Evolutionary conservation across 2,797 vertebrate species (phyloP).

Genomic region (Crenuchus spilurus): DNA sequence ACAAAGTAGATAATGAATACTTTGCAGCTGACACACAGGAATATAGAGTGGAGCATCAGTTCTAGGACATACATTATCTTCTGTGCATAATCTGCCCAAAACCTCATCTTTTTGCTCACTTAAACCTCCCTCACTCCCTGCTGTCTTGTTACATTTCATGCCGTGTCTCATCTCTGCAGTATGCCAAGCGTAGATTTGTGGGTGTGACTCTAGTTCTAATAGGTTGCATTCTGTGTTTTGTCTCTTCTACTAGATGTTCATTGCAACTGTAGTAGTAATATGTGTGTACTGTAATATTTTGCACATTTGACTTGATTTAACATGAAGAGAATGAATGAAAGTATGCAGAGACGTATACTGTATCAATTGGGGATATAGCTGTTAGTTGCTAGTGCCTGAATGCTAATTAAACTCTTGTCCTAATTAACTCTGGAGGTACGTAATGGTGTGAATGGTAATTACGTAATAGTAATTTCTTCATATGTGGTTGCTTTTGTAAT

Average conservation of each 20-base stretch:
- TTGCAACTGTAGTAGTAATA: not conserved
- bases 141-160: constrained; percentile 6
- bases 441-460: not conserved
- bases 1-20: constrained; percentile 28
- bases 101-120: not conserved
- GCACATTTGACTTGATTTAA: not conserved
- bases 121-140: constrained; percentile 13
- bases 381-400: too few species aligned
- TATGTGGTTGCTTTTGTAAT: not conserved
- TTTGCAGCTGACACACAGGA: not conserved
- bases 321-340: not conserved
- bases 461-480: not conserved
- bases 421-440: not conserved
- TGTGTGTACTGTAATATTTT: not conserved
- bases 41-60: not conserved
- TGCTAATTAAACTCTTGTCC: too few species aligned
- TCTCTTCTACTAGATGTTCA: constrained; percentile 14
- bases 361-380: too few species aligned
- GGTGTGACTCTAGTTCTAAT: constrained; percentile 2
- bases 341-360: too few species aligned
- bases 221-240: not conserved
- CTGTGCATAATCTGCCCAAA: not conserved
- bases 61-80: not conserved
- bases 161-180: not conserved
- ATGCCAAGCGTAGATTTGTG: not conserved